Evolutionary conservation across 92 coral and sea anemone species (phyloP), one percentile per base, ranked within the genome.

Genomic region (Umimayanthus chanpuru): DNA sequence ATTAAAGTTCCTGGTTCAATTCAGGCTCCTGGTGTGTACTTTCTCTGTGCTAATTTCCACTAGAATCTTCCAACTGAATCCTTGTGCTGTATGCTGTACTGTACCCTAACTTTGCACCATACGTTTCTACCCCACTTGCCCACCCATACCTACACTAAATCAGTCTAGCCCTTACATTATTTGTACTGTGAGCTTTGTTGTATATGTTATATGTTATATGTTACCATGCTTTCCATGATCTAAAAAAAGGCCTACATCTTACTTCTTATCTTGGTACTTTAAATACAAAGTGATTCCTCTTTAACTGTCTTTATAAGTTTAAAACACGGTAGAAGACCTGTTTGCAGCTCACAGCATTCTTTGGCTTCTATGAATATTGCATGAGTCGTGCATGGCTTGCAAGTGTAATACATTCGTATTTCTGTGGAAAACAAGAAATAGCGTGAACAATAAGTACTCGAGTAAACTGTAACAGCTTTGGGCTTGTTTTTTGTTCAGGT

Each of bases 11-110:
- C 98, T 90, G 98, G 98, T 93, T 95, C 98, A 49, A 93, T 95
- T 84, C 98, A 95, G 95, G 98, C 98, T 82, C 98, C 98, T 87
- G 98, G 98, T 95, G 98, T 95, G 98, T 95, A 95, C 94, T 90
- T 79, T 67, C 76, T 80, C 72, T 88, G 43, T 76, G 80, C 80
- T 73, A 72, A 79, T 89, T 81, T 81, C 76, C 76, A 65, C 73
- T 65, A 65, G 65, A 80, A 25, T 81, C 86, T 65, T 65, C 25
- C 30, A 81, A 39, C 85, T 65, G 86, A 65, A 65, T 6, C 87
- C 38, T 44, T 41, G 53, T 64, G 18, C 50, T 67, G 21, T 65
- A 23, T 21, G 38, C 72, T n/a, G 61, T 66, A 82, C 77, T 43
- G 23, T 71, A 67, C 73, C 14, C 1, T 28, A 28, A 65, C 21